Evolutionary conservation across 2,113 vertebrate species (phyloP).

Genomic region (Gallinago jamesoni): DNA sequence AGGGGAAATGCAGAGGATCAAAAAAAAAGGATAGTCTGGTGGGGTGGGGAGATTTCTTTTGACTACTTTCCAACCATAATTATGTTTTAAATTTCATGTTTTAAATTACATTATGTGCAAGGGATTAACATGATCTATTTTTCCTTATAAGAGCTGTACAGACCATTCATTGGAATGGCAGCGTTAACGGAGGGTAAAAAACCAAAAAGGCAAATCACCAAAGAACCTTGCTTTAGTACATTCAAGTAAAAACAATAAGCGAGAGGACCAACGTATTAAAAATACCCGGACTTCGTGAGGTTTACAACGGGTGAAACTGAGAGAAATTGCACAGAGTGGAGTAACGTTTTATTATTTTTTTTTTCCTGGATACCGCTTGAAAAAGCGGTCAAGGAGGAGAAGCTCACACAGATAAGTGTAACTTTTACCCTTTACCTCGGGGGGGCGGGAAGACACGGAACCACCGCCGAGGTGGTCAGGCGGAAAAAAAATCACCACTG

Average conservation of each 20-base stretch:
- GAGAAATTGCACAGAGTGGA: accelerated
- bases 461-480: not conserved
- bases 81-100: not conserved
- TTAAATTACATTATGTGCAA: not conserved
- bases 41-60: not conserved
- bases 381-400: accelerated
- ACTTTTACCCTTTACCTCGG: too few species aligned
- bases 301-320: not conserved
- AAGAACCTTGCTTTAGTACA: not conserved
- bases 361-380: accelerated
- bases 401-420: accelerated
- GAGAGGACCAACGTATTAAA: accelerated
- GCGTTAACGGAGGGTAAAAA: not conserved
- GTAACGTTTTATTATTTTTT: too few species aligned
- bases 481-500: not conserved
- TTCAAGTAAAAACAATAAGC: not conserved
- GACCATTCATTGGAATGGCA: not conserved
- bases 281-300: not conserved
- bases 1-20: not conserved
- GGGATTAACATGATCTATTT: not conserved
- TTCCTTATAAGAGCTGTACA: not conserved
- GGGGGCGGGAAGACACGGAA: not conserved
- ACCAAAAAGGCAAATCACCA: not conserved
- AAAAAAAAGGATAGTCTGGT: not conserved
- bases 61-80: not conserved